A percentile compares a stretch with the other conserved stretches of the same genome.
Evolutionary conservation across 2,888 invertebrate genomes (phyloP).

Genomic region (Drosophila silvestris): DNA sequence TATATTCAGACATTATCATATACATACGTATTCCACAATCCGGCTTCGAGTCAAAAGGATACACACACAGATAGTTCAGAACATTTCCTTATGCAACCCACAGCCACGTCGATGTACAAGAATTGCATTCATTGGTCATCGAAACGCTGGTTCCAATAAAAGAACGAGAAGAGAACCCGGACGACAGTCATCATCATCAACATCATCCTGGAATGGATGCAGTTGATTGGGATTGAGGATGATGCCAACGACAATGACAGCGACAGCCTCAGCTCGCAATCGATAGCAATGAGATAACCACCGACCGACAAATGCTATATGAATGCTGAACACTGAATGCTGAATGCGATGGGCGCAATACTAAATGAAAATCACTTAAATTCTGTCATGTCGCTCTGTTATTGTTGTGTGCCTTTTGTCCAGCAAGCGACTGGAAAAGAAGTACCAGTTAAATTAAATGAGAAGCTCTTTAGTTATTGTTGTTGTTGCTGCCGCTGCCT

Average conservation of each 20-base stretch:
- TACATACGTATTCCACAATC: constrained; percentile 34
- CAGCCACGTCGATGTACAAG: constrained; percentile 53
- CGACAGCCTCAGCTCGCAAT: constrained; percentile 12
- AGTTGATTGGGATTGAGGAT: constrained; percentile 48
- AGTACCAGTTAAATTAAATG: constrained; percentile 65
- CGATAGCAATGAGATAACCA: constrained; percentile 34
- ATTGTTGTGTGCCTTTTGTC: constrained; percentile 53
- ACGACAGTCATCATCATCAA: constrained; percentile 48
- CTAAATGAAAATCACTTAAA: constrained; percentile 73
- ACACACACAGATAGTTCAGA: constrained; percentile 1
- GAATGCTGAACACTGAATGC: constrained; percentile 14
- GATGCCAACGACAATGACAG: constrained; percentile 8
- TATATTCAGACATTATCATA: constrained; percentile 46
- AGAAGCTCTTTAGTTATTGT: constrained; percentile 44
- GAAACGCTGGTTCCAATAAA: constrained; percentile 52
- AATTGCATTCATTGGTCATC: constrained; percentile 58
- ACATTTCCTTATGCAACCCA: constrained; percentile 48
- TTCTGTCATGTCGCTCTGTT: constrained; percentile 45
- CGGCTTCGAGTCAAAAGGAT: not conserved
- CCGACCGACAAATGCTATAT: constrained; percentile 13
- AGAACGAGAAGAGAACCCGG: constrained; percentile 38
- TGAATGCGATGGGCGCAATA: constrained; percentile 22
- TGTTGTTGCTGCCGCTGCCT: constrained; percentile 34
- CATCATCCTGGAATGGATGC: constrained; percentile 35
- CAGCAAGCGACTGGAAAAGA: constrained; percentile 45